A percentile compares a stretch with the other conserved stretches of the same genome.
Evolutionary conservation across 2,797 vertebrate species (phyloP).

Genomic region (Enteromius afrohamiltoni): DNA sequence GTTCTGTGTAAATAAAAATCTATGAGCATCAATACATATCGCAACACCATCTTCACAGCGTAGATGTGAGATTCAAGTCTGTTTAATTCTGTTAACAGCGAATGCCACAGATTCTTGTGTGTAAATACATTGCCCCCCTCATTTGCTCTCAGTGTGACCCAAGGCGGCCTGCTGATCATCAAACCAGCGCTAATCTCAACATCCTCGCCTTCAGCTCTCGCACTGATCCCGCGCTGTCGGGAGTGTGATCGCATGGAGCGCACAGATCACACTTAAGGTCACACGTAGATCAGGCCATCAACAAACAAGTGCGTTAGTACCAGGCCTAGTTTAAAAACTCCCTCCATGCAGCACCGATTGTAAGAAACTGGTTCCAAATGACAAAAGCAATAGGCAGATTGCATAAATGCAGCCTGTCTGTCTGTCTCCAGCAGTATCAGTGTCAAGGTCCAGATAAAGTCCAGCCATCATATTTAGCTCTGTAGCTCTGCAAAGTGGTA

Average conservation of each 20-base stretch:
- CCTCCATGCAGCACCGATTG: background rate
- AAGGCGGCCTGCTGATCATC: conserved; percentile 27
- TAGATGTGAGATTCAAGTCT: background rate
- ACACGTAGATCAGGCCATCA: background rate
- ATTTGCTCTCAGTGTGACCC: conserved; percentile 7
- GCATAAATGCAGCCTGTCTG: background rate
- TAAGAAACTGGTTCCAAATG: background rate
- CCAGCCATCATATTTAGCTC: background rate
- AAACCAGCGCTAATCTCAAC: conserved; percentile 19
- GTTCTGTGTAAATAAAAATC: background rate
- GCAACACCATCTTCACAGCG: background rate
- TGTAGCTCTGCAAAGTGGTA: background rate
- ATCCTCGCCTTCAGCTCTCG: conserved; percentile 18
- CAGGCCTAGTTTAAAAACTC: background rate
- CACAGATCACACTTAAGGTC: conserved; percentile 7
- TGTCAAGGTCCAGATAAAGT: conserved; percentile 10
- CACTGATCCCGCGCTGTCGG: background rate
- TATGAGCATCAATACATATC: background rate
- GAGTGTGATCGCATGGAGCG: background rate
- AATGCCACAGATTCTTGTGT: background rate
- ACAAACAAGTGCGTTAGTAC: background rate
- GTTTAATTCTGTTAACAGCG: background rate
- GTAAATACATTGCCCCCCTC: background rate
- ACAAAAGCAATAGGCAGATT: background rate
- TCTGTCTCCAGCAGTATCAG: conserved; percentile 10